Conservation (phyloP, 2,797 vertebrate genomes). For the Tenualosa thibaudeaui region DNA sequence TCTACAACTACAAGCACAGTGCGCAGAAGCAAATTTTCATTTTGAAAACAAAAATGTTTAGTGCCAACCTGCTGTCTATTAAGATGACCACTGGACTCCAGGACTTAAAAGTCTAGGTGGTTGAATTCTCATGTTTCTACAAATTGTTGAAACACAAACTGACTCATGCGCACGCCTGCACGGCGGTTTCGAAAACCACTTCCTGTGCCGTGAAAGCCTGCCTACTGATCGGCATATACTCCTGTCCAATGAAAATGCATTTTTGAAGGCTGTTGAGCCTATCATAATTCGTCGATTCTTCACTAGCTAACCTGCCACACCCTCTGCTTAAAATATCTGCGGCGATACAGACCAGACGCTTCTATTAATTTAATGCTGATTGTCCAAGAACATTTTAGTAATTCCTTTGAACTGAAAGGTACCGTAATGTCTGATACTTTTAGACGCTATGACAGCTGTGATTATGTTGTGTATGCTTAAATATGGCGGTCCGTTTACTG, state of each 20-base stretch:
- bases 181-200: neutral
- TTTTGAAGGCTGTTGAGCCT: constrained; percentile 28
- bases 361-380: neutral
- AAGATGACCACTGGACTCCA: neutral
- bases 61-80: neutral
- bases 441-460: too few relatives aligned
- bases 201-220: neutral
- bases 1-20: neutral
- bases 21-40: neutral
- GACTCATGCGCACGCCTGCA: neutral
- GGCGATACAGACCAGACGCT: neutral
- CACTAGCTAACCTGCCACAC: constrained; percentile 30
- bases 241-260: constrained; percentile 42
- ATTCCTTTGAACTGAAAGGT: neutral
- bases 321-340: constrained; percentile 18
- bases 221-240: constrained; percentile 36
- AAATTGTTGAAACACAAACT: neutral
- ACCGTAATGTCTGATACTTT: neutral
- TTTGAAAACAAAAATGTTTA: neutral
- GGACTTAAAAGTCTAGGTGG: neutral
- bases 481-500: neutral
- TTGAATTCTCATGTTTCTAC: neutral
- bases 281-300: constrained; percentile 27
- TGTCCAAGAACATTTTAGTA: neutral
- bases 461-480: neutral